These are phyloP conservation scores for Melopsittacus undulatus DNA, from an alignment of 2,797 vertebrate species.

Conservation along the genomic window DNA sequence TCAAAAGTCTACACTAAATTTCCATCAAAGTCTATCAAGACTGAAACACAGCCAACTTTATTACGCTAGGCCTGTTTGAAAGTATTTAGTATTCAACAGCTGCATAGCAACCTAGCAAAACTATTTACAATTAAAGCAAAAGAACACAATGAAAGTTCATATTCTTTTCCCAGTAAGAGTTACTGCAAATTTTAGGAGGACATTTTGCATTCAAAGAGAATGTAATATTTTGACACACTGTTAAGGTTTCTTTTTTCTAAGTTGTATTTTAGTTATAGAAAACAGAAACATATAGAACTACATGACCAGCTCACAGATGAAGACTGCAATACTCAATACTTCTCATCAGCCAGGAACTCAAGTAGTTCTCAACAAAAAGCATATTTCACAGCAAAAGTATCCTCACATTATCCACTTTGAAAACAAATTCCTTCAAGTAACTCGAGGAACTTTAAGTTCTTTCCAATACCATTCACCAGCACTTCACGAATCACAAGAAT, in stretches of 20 bases:
- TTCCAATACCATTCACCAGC: neutral
- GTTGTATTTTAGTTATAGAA: neutral
- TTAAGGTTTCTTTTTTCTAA: neutral
- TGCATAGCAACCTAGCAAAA: neutral
- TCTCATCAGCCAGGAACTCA: neutral
- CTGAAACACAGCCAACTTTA: neutral
- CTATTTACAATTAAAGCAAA: neutral
- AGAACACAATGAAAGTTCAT: accelerated
- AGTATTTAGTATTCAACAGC: neutral
- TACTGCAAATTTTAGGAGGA: neutral
- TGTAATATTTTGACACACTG: neutral
- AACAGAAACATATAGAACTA: neutral
- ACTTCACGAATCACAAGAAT: neutral
- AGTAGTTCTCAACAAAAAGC: accelerated
- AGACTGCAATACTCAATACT: neutral
- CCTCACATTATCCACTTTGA: neutral
- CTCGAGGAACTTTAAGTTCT: neutral
- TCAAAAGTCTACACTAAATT: neutral
- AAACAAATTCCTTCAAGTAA: neutral
- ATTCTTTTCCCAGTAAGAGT: neutral
- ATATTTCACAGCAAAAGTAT: neutral
- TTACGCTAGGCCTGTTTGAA: neutral
- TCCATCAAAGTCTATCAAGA: neutral
- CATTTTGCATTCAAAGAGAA: neutral
- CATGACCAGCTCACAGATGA: neutral